Conservation (phyloP, 2,797 vertebrate genomes). For the Nyctalus aviator region DNA sequence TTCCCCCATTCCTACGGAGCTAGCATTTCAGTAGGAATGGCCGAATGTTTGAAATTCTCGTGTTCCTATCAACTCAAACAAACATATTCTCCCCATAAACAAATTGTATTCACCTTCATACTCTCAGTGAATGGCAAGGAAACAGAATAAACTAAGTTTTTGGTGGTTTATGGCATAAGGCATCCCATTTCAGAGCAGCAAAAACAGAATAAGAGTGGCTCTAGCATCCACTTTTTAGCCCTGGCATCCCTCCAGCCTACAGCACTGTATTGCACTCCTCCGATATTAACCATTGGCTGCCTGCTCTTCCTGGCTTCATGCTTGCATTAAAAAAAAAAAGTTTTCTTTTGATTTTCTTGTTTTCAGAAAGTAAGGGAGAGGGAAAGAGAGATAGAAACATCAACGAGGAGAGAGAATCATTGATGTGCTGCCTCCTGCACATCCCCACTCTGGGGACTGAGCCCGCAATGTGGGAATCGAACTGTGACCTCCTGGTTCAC, state of each 20-base stretch:
- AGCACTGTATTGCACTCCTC: not conserved
- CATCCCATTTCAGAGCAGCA: not conserved
- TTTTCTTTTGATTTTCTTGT: no score
- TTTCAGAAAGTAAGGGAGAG: no score
- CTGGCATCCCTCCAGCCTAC: not conserved
- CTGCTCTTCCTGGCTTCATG: not conserved
- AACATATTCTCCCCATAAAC: not conserved
- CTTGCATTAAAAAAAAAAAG: not conserved
- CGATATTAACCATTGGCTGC: not conserved
- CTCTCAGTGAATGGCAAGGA: constrained; percentile 9
- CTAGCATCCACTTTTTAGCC: not conserved
- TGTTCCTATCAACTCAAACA: not conserved
- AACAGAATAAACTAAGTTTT: constrained; percentile 23
- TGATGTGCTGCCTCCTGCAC: no score
- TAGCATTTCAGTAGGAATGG: not conserved
- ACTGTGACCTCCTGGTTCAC: no score
- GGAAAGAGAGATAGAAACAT: no score
- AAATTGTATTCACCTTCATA: constrained; percentile 37
- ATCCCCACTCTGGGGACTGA: no score
- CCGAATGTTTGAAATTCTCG: constrained; percentile 19
- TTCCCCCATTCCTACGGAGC: not conserved
- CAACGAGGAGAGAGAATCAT: no score
- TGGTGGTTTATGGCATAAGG: not conserved
- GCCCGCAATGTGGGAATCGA: no score
- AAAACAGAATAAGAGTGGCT: not conserved